Evolutionary conservation across 2,113 vertebrate species (phyloP).

Genomic region (Orthonyx spaldingii): DNA sequence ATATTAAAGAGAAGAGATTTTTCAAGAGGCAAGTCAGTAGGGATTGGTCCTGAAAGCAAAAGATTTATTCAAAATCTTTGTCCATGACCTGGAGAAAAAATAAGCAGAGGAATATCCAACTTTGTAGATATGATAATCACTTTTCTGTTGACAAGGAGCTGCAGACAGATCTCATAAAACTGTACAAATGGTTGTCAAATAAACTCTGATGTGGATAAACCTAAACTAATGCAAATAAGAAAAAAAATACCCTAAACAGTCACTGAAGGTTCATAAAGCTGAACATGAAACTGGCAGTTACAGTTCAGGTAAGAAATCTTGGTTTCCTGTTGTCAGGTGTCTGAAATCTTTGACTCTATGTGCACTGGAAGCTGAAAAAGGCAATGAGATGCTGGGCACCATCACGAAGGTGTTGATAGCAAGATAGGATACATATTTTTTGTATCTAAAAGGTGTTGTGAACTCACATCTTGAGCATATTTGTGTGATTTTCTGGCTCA

Average conservation of each 20-base stretch:
- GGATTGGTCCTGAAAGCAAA: not conserved
- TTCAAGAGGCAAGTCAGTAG: not conserved
- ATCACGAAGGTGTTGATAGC: not conserved
- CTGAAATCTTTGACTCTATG: not conserved
- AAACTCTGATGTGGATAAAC: fast-evolving
- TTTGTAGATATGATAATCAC: not conserved
- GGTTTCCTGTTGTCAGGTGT: fast-evolving
- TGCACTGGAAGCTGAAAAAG: not conserved
- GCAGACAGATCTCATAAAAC: not conserved
- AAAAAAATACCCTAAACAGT: not conserved
- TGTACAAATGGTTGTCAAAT: not conserved
- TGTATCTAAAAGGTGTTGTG: not conserved
- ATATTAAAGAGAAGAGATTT: not conserved
- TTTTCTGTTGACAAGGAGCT: not conserved
- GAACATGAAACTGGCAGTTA: not conserved
- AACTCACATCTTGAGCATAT: not conserved
- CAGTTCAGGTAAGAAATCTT: not conserved
- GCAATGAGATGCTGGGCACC: not conserved
- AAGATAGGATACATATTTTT: not conserved
- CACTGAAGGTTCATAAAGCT: not conserved
- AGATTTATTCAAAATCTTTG: not conserved
- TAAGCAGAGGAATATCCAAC: not conserved
- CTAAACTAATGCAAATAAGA: not conserved
- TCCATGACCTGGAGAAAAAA: not conserved
- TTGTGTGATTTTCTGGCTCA: not conserved